Evolutionary conservation across 2,888 invertebrate species (phyloP), one percentile per base, ranked within the genome.

Genomic region (Xestia c-nigrum): DNA sequence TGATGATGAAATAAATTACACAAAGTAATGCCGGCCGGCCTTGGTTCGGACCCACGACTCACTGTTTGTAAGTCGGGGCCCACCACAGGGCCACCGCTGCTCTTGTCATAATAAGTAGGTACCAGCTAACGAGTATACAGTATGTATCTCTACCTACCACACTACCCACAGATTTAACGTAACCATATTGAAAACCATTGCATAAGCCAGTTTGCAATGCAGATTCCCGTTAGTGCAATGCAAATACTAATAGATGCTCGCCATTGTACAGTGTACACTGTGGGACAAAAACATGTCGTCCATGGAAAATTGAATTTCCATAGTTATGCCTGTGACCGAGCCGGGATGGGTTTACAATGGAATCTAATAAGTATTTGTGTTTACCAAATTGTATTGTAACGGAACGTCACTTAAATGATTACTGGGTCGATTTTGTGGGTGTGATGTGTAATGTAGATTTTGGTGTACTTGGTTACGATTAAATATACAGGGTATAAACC

Each of bases 181-280:
- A 72, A 68, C 57, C 77, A 78, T 80, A 81, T 84, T 74, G 69
- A 69, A 69, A 83, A 88, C 88, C 89, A 91, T 92, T 91, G 92
- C 90, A 94, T 92, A 93, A 93, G 89, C 92, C 91, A 89, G 94
- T 96, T 96, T 95, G 95, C 95, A 96, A 93, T 95, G 94, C 94
- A 95, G 94, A 96, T 95, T 92, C 93, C 92, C 92, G 90, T 93
- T 92, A 92, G 90, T 91, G 92, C 92, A 93, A 94, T 93, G 93
- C 94, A 95, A 95, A 95, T 94, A 94, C 91, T 91, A 90, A 92
- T 92, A 92, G 91, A 91, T 91, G 90, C 82, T 85, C 89, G 86
- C 89, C 91, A 91, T 90, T 93, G 92, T 94, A 89, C 90, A 87
- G 75, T 93, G 92, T 94, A 90, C 90, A 87, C 77, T 86, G 80